Conservation (phyloP, 2,797 vertebrate genomes). For the Onychomys torridus region DNA sequence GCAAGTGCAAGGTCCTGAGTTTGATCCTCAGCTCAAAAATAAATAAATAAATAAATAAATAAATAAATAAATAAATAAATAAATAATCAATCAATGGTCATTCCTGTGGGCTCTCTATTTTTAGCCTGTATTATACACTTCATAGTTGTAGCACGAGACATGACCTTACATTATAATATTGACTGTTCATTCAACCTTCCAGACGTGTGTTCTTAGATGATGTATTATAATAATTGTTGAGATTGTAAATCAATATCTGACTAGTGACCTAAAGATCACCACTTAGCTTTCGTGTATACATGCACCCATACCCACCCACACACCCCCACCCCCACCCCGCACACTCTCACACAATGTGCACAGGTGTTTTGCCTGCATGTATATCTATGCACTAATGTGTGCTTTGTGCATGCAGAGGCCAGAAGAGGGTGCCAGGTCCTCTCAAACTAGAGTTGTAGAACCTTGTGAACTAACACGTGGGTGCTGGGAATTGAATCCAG, state of each 20-base stretch:
- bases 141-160: neutral
- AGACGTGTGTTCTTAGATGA: neutral
- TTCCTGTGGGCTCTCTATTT: neutral
- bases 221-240: neutral
- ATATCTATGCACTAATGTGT: neutral
- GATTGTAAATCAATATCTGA: neutral
- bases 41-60: no score
- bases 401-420: neutral
- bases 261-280: neutral
- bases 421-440: neutral
- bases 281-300: neutral
- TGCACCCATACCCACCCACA: neutral
- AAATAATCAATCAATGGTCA: neutral
- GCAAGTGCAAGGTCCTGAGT: no score
- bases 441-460: neutral
- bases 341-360: neutral
- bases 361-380: no score
- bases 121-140: neutral
- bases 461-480: neutral
- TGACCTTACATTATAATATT: neutral
- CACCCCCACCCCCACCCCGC: neutral
- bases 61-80: no score
- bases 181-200: neutral
- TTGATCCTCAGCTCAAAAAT: no score
- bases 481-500: neutral